Conservation (phyloP, 1,140 invertebrate genomes). For the Drosophila teissieri region DNA sequence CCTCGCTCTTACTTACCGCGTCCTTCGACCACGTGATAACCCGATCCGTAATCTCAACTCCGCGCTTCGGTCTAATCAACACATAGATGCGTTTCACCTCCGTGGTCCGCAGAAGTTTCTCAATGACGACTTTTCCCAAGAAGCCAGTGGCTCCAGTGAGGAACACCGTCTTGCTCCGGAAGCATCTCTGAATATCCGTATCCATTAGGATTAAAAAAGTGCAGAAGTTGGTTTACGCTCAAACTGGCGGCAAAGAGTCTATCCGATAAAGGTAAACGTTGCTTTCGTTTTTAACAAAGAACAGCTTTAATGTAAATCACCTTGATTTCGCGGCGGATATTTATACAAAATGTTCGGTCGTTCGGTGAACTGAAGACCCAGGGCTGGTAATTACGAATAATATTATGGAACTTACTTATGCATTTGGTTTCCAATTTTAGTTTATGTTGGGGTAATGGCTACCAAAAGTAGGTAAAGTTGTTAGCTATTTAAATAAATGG, state of each 20-base stretch:
- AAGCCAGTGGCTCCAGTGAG: conserved; percentile 54
- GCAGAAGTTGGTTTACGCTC: background rate
- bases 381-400: conserved; percentile 10
- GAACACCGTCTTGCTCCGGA: conserved; percentile 47
- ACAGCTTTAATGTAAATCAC: background rate
- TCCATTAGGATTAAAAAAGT: conserved; percentile 27
- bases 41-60: conserved; percentile 88
- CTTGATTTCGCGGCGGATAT: background rate
- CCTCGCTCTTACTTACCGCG: conserved; percentile 29
- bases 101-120: conserved; percentile 91
- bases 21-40: conserved; percentile 88
- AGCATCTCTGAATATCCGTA: conserved; percentile 42
- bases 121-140: conserved; percentile 86
- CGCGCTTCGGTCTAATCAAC: conserved; percentile 91
- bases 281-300: background rate
- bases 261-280: background rate
- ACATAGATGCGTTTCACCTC: conserved; percentile 90
- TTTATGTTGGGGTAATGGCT: background rate
- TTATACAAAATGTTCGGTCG: conserved; percentile 21
- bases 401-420: background rate
- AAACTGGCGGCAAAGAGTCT: background rate
- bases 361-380: conserved; percentile 14
- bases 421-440: background rate
- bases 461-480: no score
- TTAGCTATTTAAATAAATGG: background rate